phyloP scores from a whole-genome alignment of 2,888 invertebrate genomes.

The Drosophila stalkeri region DNA sequence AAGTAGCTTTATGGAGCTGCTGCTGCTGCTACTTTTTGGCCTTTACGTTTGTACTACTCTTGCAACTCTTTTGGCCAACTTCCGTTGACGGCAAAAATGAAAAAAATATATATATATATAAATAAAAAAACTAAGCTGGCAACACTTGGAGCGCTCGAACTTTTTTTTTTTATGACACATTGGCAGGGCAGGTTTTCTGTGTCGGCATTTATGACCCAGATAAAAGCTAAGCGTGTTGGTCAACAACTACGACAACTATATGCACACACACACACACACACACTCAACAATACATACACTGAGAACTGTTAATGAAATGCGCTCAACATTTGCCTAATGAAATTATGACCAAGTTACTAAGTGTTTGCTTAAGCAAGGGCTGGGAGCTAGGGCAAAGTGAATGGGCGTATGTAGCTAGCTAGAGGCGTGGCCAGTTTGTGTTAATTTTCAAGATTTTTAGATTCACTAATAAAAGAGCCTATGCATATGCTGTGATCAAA shows the following conservation, averaged over 20 bases:
- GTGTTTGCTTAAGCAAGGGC: conserved; percentile 35
- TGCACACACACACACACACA: conserved; percentile 15
- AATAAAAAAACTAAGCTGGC: conserved; percentile 16
- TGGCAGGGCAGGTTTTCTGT: conserved; percentile 51
- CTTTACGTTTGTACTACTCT: conserved; percentile 25
- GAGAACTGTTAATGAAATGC: conserved; percentile 79
- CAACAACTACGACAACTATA: conserved; percentile 49
- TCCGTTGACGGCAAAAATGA: conserved; percentile 57
- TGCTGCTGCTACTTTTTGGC: conserved; percentile 17
- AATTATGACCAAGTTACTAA: conserved; percentile 74
- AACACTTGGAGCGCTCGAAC: conserved; percentile 34
- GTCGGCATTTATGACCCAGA: conserved; percentile 76
- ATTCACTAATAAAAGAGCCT: not conserved
- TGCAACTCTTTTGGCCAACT: conserved; percentile 68
- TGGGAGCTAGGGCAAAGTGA: not conserved
- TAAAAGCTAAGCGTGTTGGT: conserved; percentile 73
- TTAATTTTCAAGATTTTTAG: not conserved
- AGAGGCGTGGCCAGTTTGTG: not conserved
- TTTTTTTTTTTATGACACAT: conserved; percentile 65
- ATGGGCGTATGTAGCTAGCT: not conserved
- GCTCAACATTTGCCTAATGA: conserved; percentile 79
- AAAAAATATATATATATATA: too few species aligned
- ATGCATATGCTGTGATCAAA: not conserved
- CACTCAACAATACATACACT: conserved; percentile 3
- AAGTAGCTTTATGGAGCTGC: conserved; percentile 55